Evolutionary conservation across 2,888 invertebrate species (phyloP).

Genomic region (Orchesella flavescens): DNA sequence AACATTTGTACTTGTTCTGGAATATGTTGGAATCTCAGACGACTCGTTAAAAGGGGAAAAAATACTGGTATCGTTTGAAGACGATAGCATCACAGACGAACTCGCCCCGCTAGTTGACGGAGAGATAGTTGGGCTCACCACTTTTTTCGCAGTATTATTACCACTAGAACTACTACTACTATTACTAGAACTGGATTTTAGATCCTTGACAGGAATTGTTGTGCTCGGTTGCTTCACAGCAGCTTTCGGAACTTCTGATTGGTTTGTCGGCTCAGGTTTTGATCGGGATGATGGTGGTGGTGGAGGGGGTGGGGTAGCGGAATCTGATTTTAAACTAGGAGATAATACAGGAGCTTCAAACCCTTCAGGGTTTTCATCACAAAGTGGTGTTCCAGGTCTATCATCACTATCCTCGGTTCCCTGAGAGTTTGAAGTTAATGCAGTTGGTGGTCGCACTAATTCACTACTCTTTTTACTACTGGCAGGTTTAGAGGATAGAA

Average conservation of each 20-base stretch:
- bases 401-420: constrained; percentile 80
- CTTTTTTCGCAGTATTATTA: constrained; percentile 40
- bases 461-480: constrained; percentile 21
- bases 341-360: constrained; percentile 73
- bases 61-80: constrained; percentile 70
- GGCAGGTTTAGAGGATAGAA: background rate
- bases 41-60: constrained; percentile 65
- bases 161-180: constrained; percentile 36
- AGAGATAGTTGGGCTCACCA: constrained; percentile 63
- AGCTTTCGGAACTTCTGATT: constrained; percentile 32
- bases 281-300: constrained; percentile 1
- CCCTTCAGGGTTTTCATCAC: constrained; percentile 86
- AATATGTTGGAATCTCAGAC: constrained; percentile 56
- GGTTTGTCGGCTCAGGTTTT: constrained; percentile 6
- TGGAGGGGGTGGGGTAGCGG: background rate
- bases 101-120: constrained; percentile 64
- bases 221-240: constrained; percentile 45
- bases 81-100: constrained; percentile 69
- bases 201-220: constrained; percentile 44
- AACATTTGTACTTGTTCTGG: constrained; percentile 63
- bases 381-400: constrained; percentile 88
- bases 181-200: constrained; percentile 28
- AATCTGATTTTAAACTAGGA: constrained; percentile 14
- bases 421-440: constrained; percentile 72
- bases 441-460: constrained; percentile 42